These are phyloP conservation scores for Tauraco hartlaubi DNA, from an alignment of 2,797 vertebrate genomes.

Conservation along the genomic window DNA sequence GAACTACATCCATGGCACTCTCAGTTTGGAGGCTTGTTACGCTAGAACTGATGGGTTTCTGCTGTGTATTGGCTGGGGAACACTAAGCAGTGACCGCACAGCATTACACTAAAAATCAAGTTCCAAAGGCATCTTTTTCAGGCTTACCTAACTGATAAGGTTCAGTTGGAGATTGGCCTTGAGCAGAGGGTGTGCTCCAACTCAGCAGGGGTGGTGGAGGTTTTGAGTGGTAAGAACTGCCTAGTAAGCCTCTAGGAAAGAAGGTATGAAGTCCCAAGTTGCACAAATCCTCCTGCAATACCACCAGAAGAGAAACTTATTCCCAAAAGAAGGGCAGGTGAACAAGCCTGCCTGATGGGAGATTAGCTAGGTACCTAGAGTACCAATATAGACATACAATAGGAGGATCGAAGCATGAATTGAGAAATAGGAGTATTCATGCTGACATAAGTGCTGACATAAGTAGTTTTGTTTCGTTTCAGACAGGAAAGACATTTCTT, in stretches of 20 bases:
- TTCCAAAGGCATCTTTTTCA: constrained; percentile 69
- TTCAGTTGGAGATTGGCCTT: constrained; percentile 73
- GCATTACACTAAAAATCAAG: constrained; percentile 54
- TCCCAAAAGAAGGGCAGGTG: constrained; percentile 70
- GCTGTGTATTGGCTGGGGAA: constrained; percentile 30
- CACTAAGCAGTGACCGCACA: constrained; percentile 51
- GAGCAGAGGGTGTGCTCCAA: constrained; percentile 72
- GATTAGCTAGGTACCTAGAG: constrained; percentile 32
- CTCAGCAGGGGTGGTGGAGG: constrained; percentile 70
- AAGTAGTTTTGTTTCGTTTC: neutral
- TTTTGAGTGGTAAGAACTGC: constrained; percentile 72
- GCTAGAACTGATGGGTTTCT: neutral
- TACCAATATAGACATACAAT: constrained; percentile 21
- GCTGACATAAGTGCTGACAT: neutral
- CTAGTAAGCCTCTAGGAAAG: constrained; percentile 74
- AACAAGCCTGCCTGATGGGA: constrained; percentile 63
- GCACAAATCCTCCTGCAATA: constrained; percentile 76
- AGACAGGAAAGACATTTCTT: constrained; percentile 24
- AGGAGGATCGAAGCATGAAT: constrained; percentile 19
- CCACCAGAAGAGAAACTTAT: constrained; percentile 74
- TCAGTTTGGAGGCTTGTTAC: neutral
- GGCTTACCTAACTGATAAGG: constrained; percentile 74
- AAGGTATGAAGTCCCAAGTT: constrained; percentile 68
- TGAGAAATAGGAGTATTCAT: constrained; percentile 12
- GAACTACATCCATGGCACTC: neutral